phyloP scores from a whole-genome alignment of 1,140 invertebrate species.

The Heliothis virescens region DNA sequence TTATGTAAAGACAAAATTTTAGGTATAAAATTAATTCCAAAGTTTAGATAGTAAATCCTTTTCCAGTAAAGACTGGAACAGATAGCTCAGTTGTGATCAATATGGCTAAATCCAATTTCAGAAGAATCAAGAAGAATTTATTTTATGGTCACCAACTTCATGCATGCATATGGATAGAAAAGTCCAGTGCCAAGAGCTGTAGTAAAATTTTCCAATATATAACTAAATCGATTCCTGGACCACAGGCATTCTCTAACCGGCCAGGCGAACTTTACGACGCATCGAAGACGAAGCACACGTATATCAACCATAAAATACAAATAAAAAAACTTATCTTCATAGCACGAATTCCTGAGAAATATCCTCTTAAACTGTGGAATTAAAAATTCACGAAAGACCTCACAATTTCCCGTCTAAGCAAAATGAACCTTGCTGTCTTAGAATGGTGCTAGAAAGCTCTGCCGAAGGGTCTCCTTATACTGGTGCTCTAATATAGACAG shows the following conservation, averaged over 20 bases:
- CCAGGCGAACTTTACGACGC: conserved; percentile 19
- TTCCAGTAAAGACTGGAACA: no score
- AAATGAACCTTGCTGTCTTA: conserved; percentile 50
- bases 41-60: no score
- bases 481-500: conserved; percentile 59
- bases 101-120: no score
- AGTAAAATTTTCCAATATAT: not conserved
- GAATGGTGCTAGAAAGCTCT: conserved; percentile 22
- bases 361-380: conserved; percentile 72
- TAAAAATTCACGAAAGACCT: conserved; percentile 69
- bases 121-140: no score
- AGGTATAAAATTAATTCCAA: no score
- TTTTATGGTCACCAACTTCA: no score
- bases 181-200: conserved; percentile 23
- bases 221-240: conserved; percentile 7
- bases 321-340: conserved; percentile 51
- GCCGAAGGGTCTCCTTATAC: conserved; percentile 48
- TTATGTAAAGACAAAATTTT: no score
- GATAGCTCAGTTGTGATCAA: no score
- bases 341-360: conserved; percentile 71
- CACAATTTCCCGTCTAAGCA: conserved; percentile 57
- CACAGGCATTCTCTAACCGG: not conserved
- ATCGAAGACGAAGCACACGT: conserved; percentile 13
- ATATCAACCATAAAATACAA: conserved; percentile 33
- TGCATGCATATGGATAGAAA: no score